Evolutionary conservation across 2,113 vertebrate genomes (phyloP).

Genomic region (Eretmodus cyanostictus): DNA sequence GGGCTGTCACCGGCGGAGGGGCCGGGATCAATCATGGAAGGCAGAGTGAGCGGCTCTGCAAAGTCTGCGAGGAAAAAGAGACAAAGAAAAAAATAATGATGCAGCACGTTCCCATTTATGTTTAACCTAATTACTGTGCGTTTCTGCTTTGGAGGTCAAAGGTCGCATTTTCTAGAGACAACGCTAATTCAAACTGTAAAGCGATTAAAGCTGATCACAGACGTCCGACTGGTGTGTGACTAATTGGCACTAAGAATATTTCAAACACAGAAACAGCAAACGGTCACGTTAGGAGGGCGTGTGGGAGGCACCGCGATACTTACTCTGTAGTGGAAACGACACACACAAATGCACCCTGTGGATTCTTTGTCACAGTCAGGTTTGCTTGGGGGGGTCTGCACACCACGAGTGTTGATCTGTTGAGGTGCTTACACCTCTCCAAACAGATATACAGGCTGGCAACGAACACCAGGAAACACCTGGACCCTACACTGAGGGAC

Average conservation of each 20-base stretch:
- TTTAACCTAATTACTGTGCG: background rate
- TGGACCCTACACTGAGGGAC: too few species aligned
- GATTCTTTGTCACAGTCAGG: background rate
- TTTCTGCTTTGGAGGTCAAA: background rate
- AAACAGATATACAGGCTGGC: background rate
- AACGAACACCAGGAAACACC: background rate
- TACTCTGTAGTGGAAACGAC: background rate
- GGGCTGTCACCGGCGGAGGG: constrained; percentile 70
- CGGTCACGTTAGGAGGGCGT: fast-evolving
- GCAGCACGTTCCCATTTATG: background rate
- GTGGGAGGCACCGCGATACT: background rate
- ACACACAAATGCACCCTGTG: background rate
- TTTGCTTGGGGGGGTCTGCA: background rate
- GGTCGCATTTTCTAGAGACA: background rate
- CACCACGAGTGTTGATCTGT: background rate
- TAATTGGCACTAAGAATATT: background rate
- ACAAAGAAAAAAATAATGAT: background rate
- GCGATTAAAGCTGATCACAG: background rate
- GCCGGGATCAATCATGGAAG: constrained; percentile 76
- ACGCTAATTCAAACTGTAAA: background rate
- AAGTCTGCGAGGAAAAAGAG: constrained; percentile 76
- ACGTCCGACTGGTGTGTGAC: background rate
- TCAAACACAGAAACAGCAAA: background rate
- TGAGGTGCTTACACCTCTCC: background rate
- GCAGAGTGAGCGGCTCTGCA: constrained; percentile 82